Base-by-base conservation (phyloP, 2,888 invertebrate species). In the Xestia c-nigrum region DNA sequence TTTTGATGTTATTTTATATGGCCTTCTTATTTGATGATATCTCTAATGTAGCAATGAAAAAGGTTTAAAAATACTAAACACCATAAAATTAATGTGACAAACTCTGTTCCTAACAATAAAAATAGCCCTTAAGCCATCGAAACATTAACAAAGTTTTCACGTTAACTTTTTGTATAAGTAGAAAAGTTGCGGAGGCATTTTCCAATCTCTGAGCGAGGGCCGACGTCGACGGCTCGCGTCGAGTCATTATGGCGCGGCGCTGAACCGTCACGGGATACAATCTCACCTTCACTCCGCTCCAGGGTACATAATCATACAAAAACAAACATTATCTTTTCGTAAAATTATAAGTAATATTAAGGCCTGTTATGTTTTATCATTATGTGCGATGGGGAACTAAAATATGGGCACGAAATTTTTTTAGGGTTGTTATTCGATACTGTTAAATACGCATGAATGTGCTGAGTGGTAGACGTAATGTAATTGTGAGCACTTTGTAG, bases 161-260 rank as follows among this genome's bases (percentile, higher is more conserved):
- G 93, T 94, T 93, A 94, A 94, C 93, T 91, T 95, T 95, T 94
- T 94, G 93, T 93, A 91, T 94, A 94, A 94, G 93, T 94, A 93
- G 93, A 92, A 94, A 95, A 95, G 94, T 95, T 95, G 91, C 88
- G 87, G 90, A 93, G 92, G 93, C 92, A 94, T 95, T 95, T 95
- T 95, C 94, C 94, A 95, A 94, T 95, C 93, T 94, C 90, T 89
- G 90, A 90, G 90, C 90, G 91, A 89, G 91, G 91, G 90, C 87
- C 84, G 87, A 76, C 78, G 82, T 76, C 84, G 88, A 87, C 87
- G 86, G 87, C 85, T 86, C 86, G 87, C 85, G 89, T 81, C 91
- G 91, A 92, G 92, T 93, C 94, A 94, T 94, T 94, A 94, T 90
- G 91, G 90, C 90, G 91, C 90, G 90, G 89, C 89, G 89, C 90